Conservation (phyloP, 2,888 invertebrate species). For the Stenurella melanura region DNA sequence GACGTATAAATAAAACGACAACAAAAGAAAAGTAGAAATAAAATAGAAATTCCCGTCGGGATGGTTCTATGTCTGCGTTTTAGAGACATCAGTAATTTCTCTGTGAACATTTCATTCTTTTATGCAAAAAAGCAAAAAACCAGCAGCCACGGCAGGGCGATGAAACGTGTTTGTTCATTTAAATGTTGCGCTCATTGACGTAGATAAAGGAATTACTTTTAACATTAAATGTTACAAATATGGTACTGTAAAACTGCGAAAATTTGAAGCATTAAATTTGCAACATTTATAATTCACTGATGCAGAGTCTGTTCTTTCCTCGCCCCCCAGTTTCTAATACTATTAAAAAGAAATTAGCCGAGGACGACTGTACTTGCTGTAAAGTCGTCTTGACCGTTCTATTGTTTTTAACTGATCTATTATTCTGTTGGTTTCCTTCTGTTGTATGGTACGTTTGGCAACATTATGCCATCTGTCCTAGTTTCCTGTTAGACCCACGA, state of each 20-base stretch:
- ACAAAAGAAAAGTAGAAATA: slow-evolving; percentile 48
- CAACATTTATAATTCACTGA: too few relatives aligned
- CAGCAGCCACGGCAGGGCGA: slow-evolving; percentile 39
- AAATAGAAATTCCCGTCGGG: slow-evolving; percentile 50
- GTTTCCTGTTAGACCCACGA: too few relatives aligned
- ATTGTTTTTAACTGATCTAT: too few relatives aligned
- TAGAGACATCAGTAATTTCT: slow-evolving; percentile 54
- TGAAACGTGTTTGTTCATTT: slow-evolving; percentile 55
- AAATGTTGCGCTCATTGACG: slow-evolving; percentile 46
- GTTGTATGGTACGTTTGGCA: too few relatives aligned
- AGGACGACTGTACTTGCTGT: too few relatives aligned
- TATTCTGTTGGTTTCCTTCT: too few relatives aligned
- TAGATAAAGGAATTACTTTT: neutral
- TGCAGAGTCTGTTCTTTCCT: too few relatives aligned
- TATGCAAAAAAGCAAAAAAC: slow-evolving; percentile 34
- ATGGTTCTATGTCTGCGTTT: slow-evolving; percentile 50
- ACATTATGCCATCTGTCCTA: too few relatives aligned
- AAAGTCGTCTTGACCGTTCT: too few relatives aligned
- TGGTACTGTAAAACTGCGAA: neutral
- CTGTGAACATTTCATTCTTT: slow-evolving; percentile 38
- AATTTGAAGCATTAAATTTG: too few relatives aligned
- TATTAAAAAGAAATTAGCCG: too few relatives aligned
- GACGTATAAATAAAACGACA: slow-evolving; percentile 49
- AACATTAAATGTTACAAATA: neutral
- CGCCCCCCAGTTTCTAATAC: too few relatives aligned